Conservation (phyloP, 2,797 vertebrate genomes). For the Xenops minutus region DNA sequence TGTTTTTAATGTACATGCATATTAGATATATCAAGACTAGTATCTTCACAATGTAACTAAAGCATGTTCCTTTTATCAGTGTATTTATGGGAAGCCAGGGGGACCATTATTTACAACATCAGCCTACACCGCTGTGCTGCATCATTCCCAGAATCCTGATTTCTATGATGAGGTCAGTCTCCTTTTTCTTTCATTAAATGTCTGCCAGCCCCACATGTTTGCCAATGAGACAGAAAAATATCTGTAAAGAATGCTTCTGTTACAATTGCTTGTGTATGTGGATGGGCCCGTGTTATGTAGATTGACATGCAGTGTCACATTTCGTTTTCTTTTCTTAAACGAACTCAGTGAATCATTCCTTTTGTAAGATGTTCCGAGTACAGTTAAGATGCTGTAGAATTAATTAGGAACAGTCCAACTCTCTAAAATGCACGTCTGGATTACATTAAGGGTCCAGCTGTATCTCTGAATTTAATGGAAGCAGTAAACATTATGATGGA, state of each 20-base stretch:
- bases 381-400: constrained; percentile 34
- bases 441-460: background rate
- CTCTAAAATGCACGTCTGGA: background rate
- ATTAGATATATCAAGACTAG: background rate
- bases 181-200: background rate
- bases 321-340: background rate
- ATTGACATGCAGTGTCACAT: background rate
- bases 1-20: background rate
- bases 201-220: background rate
- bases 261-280: background rate
- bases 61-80: constrained; percentile 76
- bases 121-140: constrained; percentile 89
- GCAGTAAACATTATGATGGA: background rate
- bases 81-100: constrained; percentile 96
- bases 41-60: background rate
- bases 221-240: background rate
- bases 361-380: background rate
- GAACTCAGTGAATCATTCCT: background rate
- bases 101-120: constrained; percentile 87
- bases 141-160: constrained; percentile 97
- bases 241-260: background rate
- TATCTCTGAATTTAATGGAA: background rate
- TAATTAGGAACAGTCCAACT: constrained; percentile 2
- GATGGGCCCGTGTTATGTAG: background rate
- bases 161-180: constrained; percentile 94